Evolutionary conservation across 2,113 vertebrate species (phyloP).

Genomic region (Microcebus jonahi): DNA sequence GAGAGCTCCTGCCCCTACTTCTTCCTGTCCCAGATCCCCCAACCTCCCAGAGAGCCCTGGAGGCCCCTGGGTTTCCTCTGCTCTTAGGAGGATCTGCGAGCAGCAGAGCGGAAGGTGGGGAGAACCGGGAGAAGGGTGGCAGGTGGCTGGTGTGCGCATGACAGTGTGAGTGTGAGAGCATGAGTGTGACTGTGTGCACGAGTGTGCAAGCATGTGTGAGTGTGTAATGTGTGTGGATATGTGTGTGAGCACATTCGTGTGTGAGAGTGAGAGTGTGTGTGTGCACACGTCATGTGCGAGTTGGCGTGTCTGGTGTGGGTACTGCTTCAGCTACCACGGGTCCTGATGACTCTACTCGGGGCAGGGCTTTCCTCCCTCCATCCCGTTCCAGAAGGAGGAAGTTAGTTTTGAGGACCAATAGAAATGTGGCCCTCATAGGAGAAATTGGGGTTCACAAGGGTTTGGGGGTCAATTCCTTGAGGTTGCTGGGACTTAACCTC

Average conservation of each 20-base stretch:
- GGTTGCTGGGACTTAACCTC: neutral
- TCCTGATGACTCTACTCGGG: fast-evolving
- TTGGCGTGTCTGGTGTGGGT: fast-evolving
- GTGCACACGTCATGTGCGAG: fast-evolving
- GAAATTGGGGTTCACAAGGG: neutral
- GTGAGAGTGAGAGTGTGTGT: fast-evolving
- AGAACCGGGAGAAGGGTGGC: neutral
- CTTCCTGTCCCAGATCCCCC: neutral
- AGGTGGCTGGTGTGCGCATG: neutral
- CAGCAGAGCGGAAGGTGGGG: fast-evolving
- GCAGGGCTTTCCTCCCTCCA: neutral
- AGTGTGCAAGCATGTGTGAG: neutral
- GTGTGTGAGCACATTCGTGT: neutral
- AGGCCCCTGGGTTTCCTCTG: neutral
- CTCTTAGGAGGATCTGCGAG: neutral
- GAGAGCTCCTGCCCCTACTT: neutral
- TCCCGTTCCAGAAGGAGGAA: neutral
- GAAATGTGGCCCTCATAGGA: neutral
- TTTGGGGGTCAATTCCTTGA: neutral
- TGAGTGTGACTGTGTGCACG: neutral
- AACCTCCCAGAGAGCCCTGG: neutral
- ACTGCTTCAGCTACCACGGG: neutral
- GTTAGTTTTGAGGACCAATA: neutral
- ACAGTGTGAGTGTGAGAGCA: neutral
- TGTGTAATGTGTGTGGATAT: neutral